Evolutionary conservation across 2,113 vertebrate species (phyloP).

Genomic region (Monopterus albus): DNA sequence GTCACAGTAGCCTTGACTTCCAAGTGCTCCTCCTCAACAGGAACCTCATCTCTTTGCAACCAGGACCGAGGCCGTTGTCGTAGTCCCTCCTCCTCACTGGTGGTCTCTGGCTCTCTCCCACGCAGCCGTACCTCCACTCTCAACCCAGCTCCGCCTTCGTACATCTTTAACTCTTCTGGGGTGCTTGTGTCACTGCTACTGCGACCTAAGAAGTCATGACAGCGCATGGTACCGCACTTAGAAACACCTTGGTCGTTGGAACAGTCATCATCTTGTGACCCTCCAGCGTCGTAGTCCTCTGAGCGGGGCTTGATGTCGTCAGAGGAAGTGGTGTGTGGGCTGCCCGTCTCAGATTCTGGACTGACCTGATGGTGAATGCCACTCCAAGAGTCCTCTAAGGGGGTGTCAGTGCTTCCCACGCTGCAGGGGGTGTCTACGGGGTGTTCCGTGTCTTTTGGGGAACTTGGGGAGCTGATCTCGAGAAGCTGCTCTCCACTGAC

Average conservation of each 20-base stretch:
- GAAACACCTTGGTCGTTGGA: slow-evolving; percentile 92
- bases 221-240: slow-evolving; percentile 95
- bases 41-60: slow-evolving; percentile 80
- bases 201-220: slow-evolving; percentile 94
- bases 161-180: slow-evolving; percentile 95
- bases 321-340: slow-evolving; percentile 92
- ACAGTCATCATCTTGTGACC: slow-evolving; percentile 96
- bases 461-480: slow-evolving; percentile 46
- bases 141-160: slow-evolving; percentile 86
- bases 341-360: slow-evolving; percentile 93
- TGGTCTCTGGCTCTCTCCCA: slow-evolving; percentile 88
- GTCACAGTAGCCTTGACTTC: slow-evolving; percentile 60
- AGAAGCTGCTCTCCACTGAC: slow-evolving; percentile 26
- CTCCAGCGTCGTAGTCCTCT: slow-evolving; percentile 98
- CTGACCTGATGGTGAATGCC: slow-evolving; percentile 87
- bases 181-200: slow-evolving; percentile 99
- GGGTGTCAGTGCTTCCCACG: slow-evolving; percentile 81
- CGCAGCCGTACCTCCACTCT: slow-evolving; percentile 93
- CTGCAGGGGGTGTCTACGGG: slow-evolving; percentile 82
- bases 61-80: slow-evolving; percentile 85
- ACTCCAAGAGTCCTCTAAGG: slow-evolving; percentile 86
- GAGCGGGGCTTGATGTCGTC: slow-evolving; percentile 98
- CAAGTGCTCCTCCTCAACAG: slow-evolving; percentile 60
- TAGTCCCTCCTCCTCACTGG: slow-evolving; percentile 91
- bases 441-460: slow-evolving; percentile 79